A percentile compares a stretch with the other conserved stretches of the same genome.
These are phyloP conservation scores for Miniopterus natalensis DNA, from an alignment of 2,113 vertebrate species.

Conservation along the genomic window DNA sequence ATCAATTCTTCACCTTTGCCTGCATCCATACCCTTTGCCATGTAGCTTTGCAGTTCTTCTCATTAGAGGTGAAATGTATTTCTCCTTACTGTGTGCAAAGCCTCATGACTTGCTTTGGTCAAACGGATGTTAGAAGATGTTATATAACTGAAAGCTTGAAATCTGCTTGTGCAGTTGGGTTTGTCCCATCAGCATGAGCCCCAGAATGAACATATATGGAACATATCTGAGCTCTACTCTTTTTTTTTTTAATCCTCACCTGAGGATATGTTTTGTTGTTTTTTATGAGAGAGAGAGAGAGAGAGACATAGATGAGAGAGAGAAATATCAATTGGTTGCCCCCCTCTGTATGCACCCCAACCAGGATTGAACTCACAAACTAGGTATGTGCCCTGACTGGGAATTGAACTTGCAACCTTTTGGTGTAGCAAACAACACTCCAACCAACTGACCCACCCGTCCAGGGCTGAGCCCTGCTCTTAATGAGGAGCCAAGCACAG, in stretches of 20 bases:
- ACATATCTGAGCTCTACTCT: not conserved
- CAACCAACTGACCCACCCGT: not conserved
- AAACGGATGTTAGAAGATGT: not conserved
- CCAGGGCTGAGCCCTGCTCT: not conserved
- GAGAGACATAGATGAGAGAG: not conserved
- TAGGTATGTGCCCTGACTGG: not conserved
- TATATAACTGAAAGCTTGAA: not conserved
- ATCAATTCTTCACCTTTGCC: not conserved
- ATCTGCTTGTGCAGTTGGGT: not conserved
- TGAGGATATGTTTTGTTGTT: not conserved
- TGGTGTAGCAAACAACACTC: not conserved
- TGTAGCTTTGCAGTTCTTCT: not conserved
- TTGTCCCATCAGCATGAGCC: not conserved
- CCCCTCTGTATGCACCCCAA: not conserved
- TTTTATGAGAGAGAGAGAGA: not conserved
- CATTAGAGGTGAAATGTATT: not conserved
- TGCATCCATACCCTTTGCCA: not conserved
- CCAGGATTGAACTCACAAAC: not conserved
- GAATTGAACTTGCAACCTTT: not conserved
- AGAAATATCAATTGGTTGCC: not conserved
- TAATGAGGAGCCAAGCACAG: slow-evolving; percentile 11
- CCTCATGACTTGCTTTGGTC: not conserved
- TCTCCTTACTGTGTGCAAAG: not conserved
- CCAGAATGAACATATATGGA: not conserved
- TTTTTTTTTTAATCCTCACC: not conserved